Conservation (phyloP, 2,888 invertebrate species). For the Agriopis aurantiaria region DNA sequence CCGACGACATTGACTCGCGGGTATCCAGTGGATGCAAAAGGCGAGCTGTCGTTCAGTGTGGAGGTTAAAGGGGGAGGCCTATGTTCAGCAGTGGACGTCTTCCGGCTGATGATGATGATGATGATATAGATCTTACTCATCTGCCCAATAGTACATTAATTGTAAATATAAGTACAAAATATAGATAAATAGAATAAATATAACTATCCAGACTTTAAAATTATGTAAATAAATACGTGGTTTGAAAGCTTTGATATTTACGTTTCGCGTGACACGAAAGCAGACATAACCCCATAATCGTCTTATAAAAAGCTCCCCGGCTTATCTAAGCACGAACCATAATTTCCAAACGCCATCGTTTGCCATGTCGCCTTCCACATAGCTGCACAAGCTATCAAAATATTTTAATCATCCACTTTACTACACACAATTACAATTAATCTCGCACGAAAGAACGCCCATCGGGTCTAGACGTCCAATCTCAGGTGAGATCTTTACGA, state of each 20-base stretch:
- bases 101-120: too few species aligned
- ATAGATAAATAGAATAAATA: background rate
- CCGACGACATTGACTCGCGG: too few species aligned
- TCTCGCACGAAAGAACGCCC: slow-evolving; percentile 76
- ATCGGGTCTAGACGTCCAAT: slow-evolving; percentile 74
- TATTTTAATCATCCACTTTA: slow-evolving; percentile 74
- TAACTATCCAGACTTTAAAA: background rate
- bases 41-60: too few species aligned
- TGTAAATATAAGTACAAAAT: background rate
- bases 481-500: slow-evolving; percentile 77
- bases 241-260: slow-evolving; percentile 23
- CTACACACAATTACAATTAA: slow-evolving; percentile 79
- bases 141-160: too few species aligned
- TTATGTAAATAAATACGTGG: background rate
- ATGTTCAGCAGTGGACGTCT: too few species aligned
- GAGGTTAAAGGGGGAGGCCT: too few species aligned
- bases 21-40: too few species aligned
- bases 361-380: slow-evolving; percentile 47
- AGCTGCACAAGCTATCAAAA: slow-evolving; percentile 63
- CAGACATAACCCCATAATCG: slow-evolving; percentile 41
- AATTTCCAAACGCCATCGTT: slow-evolving; percentile 57
- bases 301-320: slow-evolving; percentile 52
- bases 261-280: slow-evolving; percentile 36
- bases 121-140: too few species aligned
- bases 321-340: slow-evolving; percentile 63